Percentiles rank a stretch among this genome's conserved stretches.
phyloP scores from a whole-genome alignment of 2,797 vertebrate species.

The Microcaecilia unicolor region DNA sequence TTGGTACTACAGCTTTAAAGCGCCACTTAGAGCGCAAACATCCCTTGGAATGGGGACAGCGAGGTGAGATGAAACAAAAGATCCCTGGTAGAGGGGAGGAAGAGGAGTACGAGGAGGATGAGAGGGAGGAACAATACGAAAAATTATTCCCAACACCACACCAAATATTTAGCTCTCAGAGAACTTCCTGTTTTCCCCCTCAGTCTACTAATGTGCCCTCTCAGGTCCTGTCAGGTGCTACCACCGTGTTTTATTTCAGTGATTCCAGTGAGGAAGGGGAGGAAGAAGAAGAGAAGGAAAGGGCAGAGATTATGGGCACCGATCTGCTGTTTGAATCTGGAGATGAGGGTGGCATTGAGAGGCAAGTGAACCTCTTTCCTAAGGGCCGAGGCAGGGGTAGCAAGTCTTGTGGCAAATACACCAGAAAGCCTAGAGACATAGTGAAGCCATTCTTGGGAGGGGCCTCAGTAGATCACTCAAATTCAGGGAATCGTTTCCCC shows the following conservation, averaged over 20 bases:
- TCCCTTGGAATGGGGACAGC: conserved; percentile 1
- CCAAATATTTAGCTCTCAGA: background rate
- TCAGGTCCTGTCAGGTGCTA: background rate
- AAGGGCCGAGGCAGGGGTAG: conserved; percentile 19
- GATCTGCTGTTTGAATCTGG: background rate
- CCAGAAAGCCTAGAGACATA: background rate
- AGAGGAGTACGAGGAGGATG: conserved; percentile 51
- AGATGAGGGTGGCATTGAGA: background rate
- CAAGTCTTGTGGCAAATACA: background rate
- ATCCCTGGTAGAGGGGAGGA: conserved; percentile 30
- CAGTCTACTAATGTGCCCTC: background rate
- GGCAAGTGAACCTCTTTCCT: conserved; percentile 9
- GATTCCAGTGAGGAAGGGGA: background rate
- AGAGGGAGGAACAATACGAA: conserved; percentile 12
- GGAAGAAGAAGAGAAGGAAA: background rate
- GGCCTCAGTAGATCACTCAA: background rate
- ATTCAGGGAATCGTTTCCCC: background rate
- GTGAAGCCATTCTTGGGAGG: background rate
- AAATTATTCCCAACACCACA: background rate
- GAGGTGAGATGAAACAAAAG: conserved; percentile 11
- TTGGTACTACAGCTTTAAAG: background rate
- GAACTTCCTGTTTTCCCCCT: no score
- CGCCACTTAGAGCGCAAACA: background rate
- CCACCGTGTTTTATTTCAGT: background rate
- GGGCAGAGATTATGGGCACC: background rate